Base-by-base conservation (phyloP, 1,140 invertebrate species). In the Pygmarrhopalites habei region DNA sequence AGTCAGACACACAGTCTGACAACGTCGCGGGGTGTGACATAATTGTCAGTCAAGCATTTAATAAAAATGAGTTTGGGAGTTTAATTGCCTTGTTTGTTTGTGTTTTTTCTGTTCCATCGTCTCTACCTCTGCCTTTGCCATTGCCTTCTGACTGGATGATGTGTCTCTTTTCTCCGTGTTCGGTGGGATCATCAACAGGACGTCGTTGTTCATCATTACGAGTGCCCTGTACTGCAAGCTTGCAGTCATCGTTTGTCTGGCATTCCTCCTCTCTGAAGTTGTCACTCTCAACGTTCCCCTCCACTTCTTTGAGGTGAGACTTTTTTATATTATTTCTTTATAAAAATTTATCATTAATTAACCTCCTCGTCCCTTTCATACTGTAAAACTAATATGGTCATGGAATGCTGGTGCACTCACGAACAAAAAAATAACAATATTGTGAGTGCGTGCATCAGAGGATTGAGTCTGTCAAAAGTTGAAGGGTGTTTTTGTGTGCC, bases 151-250 rank as follows among this genome's bases (percentile, higher is more conserved):
- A 4, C 19, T 10, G 43, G 10, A 21, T n/a, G n/a, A 46, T 46
- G 43, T n/a, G 15, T 46, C n/a, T 14, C 43, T n/a, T 21, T 46
- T n/a, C 32, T 35, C 32, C 32, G 5, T 35, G n/a, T n/a, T n/a
- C n/a, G n/a, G n/a, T n/a, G n/a, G n/a, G n/a, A n/a, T n/a, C n/a
- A n/a, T 26, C 23, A 35, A 28, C 30, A 95, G 91, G 82, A 94
- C 90, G 66, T 92, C 90, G 66, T 81, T 92, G 64, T 94, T 94
- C 81, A 94, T 93, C 78, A 89, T 91, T 76, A 88, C 90, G 80
- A 93, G 90, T 77, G 90, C 92, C 79, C 88, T 94, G 71, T 95
- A 95, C 77, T 90, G 89, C 68, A 92, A 93, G 75, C 83, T 95
- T 30, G 79, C 94, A 74, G 86, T 94, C 66, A 89, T 94, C 60